Evolutionary conservation across 2,888 invertebrate genomes (phyloP), one percentile per base, ranked within the genome.

Genomic region (Tipula helvola): DNA sequence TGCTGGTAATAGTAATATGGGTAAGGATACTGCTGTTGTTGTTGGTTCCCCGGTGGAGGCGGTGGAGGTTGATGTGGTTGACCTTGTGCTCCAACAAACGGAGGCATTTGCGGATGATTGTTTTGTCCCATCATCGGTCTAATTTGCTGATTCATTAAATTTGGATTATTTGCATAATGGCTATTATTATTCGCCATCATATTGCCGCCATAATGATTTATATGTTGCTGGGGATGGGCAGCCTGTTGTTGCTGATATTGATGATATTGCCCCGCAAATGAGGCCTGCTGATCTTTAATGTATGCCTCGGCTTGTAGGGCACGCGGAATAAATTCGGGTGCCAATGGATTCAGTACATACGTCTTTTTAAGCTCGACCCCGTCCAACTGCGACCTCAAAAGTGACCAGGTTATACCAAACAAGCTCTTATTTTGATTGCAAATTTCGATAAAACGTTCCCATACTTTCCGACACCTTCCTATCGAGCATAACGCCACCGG

Each of bases 401-500:
- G 93, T 1, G 93, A 92, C 95, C 95, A 95, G 0, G 95, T 95
- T 88, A 95, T 94, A 5, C 96, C 96, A 90, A 94, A 94, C 41
- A 96, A 92, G 88, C 95, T 95, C 88, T 93, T 93, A 89, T 95
- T 94, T 89, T 94, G 93, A 89, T 95, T 93, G 89, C 95, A 95
- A 86, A 94, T 94, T 89, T 95, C 94, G 88, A 97, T 93, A 90
- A 95, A 96, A 86, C 95, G 93, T 89, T 96, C 96, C 97, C 97
- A 97, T 0, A 96, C 94, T 91, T 95, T 95, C 88, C 95, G 94
- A 91, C 96, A 96, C 87, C 95, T 93, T 7, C 97, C 97, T 86
- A 96, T 93, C 0, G 96, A 95, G 89, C 96, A 95, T 10, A 97
- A 91, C 0, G 96, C 96, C 0, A 96, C 94, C 0, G 97, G 96